These are phyloP conservation scores for Emydocephalus ijimae DNA, from an alignment of 2,113 vertebrate species.

Conservation along the genomic window DNA sequence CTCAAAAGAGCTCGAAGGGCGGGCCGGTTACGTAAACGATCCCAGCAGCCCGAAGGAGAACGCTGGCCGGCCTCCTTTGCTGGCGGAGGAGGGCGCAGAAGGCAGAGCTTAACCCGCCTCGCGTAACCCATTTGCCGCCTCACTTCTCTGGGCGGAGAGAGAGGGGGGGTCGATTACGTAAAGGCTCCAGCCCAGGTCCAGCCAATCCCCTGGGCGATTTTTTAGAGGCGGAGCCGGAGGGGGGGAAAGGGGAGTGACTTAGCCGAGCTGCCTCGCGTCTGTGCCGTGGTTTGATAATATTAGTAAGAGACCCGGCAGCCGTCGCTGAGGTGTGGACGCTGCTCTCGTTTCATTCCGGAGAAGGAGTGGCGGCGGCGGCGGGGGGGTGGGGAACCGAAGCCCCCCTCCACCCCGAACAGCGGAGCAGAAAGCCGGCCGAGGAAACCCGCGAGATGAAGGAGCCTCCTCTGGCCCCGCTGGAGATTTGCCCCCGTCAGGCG, in stretches of 20 bases:
- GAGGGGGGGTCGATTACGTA: constrained; percentile 53
- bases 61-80: not conserved
- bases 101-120: not conserved
- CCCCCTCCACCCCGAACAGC: not conserved
- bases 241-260: constrained; percentile 30
- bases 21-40: not conserved
- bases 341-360: not conserved
- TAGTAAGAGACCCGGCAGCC: not conserved
- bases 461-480: constrained; percentile 36
- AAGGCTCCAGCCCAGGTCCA: constrained; percentile 52
- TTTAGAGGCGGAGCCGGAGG: constrained; percentile 32
- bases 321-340: constrained; percentile 19
- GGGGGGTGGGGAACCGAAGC: not conserved
- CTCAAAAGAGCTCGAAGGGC: constrained; percentile 8
- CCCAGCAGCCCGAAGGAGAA: constrained; percentile 41
- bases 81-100: not conserved
- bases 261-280: not conserved
- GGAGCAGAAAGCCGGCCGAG: not conserved
- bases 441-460: constrained; percentile 50
- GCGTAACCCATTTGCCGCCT: not conserved
- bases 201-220: constrained; percentile 47
- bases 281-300: not conserved
- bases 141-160: not conserved
- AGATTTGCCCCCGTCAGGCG: constrained; percentile 24
- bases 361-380: no score